phyloP scores from a whole-genome alignment of 2,797 vertebrate species.

The Enteromius unitaeniatus region DNA sequence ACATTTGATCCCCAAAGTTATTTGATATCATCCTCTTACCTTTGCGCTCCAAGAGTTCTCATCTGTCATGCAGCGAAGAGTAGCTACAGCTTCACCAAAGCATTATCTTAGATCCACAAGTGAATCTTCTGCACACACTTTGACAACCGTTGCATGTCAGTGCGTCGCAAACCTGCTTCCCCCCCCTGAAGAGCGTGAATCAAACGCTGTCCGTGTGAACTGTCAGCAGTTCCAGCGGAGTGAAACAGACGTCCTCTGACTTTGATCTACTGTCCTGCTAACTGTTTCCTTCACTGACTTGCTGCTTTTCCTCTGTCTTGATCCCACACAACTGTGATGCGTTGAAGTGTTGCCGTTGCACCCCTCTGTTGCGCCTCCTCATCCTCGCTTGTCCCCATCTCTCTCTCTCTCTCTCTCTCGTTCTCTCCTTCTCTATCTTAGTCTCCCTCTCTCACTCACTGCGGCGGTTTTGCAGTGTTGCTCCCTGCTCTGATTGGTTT shows the following conservation, averaged over 20 bases:
- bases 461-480: conserved; percentile 83
- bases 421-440: conserved; percentile 46
- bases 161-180: conserved; percentile 14
- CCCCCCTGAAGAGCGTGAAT: conserved; percentile 34
- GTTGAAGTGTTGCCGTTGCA: conserved; percentile 35
- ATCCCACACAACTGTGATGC: conserved; percentile 28
- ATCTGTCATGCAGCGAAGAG: background rate
- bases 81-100: conserved; percentile 27
- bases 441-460: conserved; percentile 60
- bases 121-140: conserved; percentile 35
- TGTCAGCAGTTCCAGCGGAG: conserved; percentile 46
- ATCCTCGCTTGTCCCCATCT: conserved; percentile 29
- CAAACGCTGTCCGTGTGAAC: conserved; percentile 42
- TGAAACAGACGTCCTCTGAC: conserved; percentile 50
- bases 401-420: conserved; percentile 47
- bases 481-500: conserved; percentile 89
- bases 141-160: conserved; percentile 20
- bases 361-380: conserved; percentile 49
- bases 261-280: conserved; percentile 35
- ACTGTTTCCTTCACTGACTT: conserved; percentile 34
- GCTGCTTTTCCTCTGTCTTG: conserved; percentile 44
- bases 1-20: conserved; percentile 48
- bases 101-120: conserved; percentile 48
- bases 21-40: conserved; percentile 54
- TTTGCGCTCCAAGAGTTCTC: conserved; percentile 38